Evolutionary conservation across 1,140 invertebrate species (phyloP).

Genomic region (Drosophila novamexicana): DNA sequence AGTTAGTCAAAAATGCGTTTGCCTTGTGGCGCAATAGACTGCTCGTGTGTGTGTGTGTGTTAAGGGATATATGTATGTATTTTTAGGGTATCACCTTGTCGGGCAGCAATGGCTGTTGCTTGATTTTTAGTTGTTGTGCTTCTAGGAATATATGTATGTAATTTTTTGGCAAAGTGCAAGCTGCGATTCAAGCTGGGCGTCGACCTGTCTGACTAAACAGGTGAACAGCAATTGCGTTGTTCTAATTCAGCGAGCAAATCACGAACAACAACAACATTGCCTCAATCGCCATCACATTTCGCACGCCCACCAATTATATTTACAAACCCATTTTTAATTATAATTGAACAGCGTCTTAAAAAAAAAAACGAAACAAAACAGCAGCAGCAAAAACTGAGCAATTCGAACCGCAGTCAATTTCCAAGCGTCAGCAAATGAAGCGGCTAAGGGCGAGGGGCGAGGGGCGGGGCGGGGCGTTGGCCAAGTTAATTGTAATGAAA

Average conservation of each 20-base stretch:
- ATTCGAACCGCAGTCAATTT: conserved; percentile 51
- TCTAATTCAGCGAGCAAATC: conserved; percentile 68
- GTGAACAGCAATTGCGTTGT: conserved; percentile 57
- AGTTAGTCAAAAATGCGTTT: too few relatives aligned
- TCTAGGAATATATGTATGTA: background rate
- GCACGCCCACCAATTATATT: conserved; percentile 77
- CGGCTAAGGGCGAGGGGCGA: conserved; percentile 33
- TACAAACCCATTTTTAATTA: conserved; percentile 78
- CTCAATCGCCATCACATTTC: conserved; percentile 52
- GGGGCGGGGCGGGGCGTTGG: background rate
- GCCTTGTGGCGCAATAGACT: too few relatives aligned
- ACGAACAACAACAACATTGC: conserved; percentile 50
- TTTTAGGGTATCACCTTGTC: too few relatives aligned
- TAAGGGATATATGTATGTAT: too few relatives aligned
- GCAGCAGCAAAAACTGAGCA: conserved; percentile 37
- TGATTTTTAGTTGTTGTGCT: too few relatives aligned
- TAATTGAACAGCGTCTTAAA: conserved; percentile 51
- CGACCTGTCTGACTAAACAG: conserved; percentile 23
- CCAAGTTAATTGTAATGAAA: conserved; percentile 16
- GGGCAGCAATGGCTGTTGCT: too few relatives aligned
- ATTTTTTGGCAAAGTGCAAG: background rate
- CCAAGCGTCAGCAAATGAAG: conserved; percentile 60
- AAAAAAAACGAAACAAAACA: background rate
- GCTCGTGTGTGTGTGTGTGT: too few relatives aligned
- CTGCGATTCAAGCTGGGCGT: conserved; percentile 11